Evolutionary conservation across 2,113 vertebrate genomes (phyloP).

Genomic region (Ptilonorhynchus violaceus): DNA sequence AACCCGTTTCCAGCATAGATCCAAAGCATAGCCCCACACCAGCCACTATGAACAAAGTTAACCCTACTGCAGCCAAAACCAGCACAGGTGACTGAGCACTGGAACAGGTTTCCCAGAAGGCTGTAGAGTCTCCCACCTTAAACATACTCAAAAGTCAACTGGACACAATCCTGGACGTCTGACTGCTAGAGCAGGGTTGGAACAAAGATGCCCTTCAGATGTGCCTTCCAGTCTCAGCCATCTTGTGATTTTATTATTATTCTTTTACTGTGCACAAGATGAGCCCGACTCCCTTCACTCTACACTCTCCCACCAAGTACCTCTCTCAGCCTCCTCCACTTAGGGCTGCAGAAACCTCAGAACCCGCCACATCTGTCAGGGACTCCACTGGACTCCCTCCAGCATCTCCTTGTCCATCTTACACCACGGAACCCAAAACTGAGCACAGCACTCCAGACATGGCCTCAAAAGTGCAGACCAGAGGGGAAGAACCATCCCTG

Average conservation of each 20-base stretch:
- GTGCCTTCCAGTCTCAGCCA: not conserved
- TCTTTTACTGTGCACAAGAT: not conserved
- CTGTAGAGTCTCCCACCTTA: not conserved
- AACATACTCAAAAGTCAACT: not conserved
- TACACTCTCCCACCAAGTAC: not conserved
- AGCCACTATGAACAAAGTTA: not conserved
- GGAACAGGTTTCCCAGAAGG: not conserved
- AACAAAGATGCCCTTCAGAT: not conserved
- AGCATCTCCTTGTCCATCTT: not conserved
- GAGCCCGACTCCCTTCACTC: not conserved
- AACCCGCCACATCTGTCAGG: rapidly evolving
- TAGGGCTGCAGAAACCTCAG: not conserved
- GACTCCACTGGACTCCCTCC: not conserved
- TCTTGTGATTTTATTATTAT: not conserved
- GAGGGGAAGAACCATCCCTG: not conserved
- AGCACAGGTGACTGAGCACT: not conserved
- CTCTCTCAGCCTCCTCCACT: not conserved
- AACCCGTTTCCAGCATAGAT: not conserved
- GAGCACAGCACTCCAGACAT: not conserved
- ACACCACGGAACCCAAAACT: not conserved
- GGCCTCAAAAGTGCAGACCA: not conserved
- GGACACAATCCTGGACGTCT: rapidly evolving
- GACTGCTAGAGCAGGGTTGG: not conserved
- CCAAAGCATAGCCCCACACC: not conserved
- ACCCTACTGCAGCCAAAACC: not conserved